phyloP scores from a whole-genome alignment of 2,113 vertebrate genomes.

The Puma concolor region DNA sequence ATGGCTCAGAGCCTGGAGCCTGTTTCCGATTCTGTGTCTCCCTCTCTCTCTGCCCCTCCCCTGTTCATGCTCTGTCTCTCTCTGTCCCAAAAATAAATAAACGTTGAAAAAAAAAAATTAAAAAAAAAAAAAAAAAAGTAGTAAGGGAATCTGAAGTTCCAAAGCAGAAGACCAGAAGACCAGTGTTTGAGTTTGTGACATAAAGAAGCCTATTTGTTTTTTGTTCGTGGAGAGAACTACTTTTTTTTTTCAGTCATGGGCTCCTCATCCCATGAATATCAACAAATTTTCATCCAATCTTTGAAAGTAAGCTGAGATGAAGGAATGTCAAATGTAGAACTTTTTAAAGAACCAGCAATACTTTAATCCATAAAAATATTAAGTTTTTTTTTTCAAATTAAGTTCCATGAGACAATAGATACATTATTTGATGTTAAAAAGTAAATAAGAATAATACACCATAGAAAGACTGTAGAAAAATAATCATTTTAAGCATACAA shows the following conservation, averaged over 20 bases:
- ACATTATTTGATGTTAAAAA: not conserved
- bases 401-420: not conserved
- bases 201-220: not conserved
- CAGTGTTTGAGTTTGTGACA: not conserved
- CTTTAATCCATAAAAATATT: not conserved
- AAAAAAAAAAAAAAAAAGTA: too few species aligned
- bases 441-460: not conserved
- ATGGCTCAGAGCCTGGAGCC: too few species aligned
- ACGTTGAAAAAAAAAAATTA: too few species aligned
- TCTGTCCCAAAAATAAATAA: too few species aligned
- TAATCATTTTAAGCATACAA: not conserved
- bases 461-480: not conserved
- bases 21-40: too few species aligned
- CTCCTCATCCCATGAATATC: not conserved
- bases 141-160: not conserved
- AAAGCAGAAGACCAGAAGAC: not conserved
- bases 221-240: not conserved
- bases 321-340: not conserved
- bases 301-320: not conserved
- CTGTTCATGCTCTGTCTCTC: too few species aligned
- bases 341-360: not conserved
- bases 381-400: not conserved
- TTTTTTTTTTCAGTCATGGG: not conserved
- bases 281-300: not conserved
- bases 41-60: too few species aligned